phyloP scores from a whole-genome alignment of 2,888 invertebrate species.

The Bombylius discolor region DNA sequence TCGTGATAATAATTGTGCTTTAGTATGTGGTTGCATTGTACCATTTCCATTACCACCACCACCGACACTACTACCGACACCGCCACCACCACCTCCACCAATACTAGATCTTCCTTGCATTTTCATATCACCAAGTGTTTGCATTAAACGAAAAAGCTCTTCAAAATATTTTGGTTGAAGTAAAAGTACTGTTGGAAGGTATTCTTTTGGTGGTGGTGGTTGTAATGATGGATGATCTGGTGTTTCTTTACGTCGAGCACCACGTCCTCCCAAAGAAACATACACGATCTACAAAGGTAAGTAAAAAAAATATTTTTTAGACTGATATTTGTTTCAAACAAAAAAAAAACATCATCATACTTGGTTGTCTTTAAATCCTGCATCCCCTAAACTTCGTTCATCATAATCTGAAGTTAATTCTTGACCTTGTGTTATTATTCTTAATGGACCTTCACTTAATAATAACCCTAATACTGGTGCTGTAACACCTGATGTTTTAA shows the following conservation, averaged over 20 bases:
- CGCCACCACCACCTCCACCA: slow-evolving; percentile 36
- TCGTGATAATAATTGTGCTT: slow-evolving; percentile 77
- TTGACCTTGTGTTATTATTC: slow-evolving; percentile 89
- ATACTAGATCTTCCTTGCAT: slow-evolving; percentile 49
- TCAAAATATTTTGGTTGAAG: slow-evolving; percentile 80
- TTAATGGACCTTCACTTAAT: slow-evolving; percentile 68
- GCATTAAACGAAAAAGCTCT: slow-evolving; percentile 80
- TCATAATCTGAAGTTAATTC: slow-evolving; percentile 86
- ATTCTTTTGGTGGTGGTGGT: slow-evolving; percentile 74
- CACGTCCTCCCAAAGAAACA: slow-evolving; percentile 69
- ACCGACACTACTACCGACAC: slow-evolving; percentile 27
- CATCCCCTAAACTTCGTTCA: slow-evolving; percentile 78
- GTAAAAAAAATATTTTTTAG: neutral
- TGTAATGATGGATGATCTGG: slow-evolving; percentile 72
- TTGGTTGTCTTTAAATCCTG: slow-evolving; percentile 90
- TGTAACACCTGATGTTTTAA: slow-evolving; percentile 26
- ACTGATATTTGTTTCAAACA: neutral
- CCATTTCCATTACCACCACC: slow-evolving; percentile 24
- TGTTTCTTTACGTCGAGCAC: slow-evolving; percentile 39
- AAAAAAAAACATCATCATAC: slow-evolving; percentile 28
- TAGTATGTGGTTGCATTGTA: slow-evolving; percentile 57
- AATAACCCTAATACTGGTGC: slow-evolving; percentile 51
- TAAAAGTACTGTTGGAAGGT: slow-evolving; percentile 71
- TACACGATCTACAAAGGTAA: slow-evolving; percentile 55
- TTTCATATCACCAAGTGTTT: slow-evolving; percentile 77